Base-by-base conservation (phyloP, 2,113 vertebrate genomes). In the Pristiophorus japonicus region DNA sequence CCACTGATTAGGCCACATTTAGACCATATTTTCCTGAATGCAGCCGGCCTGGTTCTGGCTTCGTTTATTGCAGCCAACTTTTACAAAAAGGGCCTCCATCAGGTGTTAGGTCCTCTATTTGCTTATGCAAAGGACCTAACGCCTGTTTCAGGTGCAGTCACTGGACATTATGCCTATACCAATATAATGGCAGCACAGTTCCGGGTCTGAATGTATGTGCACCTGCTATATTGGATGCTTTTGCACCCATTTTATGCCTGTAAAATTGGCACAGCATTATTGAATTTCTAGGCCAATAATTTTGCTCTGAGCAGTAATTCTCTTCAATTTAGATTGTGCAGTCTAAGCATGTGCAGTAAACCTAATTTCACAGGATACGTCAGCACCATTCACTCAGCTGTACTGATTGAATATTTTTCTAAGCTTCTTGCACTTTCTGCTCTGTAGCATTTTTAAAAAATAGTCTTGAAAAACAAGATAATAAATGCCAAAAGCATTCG, bases 321-420 rank as follows among this genome's bases (percentile, higher is more conserved):
- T 90, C 51, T 90, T 34, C 12, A 90, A 14, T 34, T 59, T 18
- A 91, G 55, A n/a, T 91, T 91, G 55, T 62, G 51, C 27, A 91
- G 55, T 62, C 27, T 1, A 91, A n/a, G 51, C 55, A 91, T 34
- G 30, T 91, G 51, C 51, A 62, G n/a, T n/a, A n/a, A n/a, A 59
- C 87, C 38, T 81, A 22, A 42, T 81, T 81, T 81, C 78, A 81
- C 38, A 81, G 14, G 55, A 59, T 62, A 62, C 14, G 30, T 11
- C 87, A 90, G 55, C 62, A 18, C 51, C 87, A 91, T 91, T 62
- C 87, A n/a, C 27, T 91, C 55, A 6, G 42, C 78, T 81, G 16
- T n/a, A 34, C 27, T n/a, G 87, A 62, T 91, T 91, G 55, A 91
- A 59, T 91, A 62, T 91, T 62, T 85, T 91, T 91, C 51, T 91